phyloP scores from a whole-genome alignment of 2,113 vertebrate genomes.

The Nannospalax galili region DNA sequence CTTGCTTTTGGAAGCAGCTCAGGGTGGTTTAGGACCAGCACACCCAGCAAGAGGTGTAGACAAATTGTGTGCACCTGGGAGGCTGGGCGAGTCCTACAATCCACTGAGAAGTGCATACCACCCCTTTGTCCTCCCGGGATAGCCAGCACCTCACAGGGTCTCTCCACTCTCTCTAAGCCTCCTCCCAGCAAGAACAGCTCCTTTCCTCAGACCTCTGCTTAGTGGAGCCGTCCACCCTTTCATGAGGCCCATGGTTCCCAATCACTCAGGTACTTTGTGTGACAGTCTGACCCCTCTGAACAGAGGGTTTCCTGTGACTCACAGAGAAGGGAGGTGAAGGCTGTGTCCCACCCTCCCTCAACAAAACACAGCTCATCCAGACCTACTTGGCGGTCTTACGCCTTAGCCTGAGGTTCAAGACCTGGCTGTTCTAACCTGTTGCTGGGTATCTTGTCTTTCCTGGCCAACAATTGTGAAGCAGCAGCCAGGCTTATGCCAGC shows the following conservation, averaged over 20 bases:
- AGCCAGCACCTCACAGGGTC: background rate
- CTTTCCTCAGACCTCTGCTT: too few species aligned
- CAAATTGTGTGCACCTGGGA: background rate
- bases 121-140: background rate
- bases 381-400: fast-evolving
- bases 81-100: background rate
- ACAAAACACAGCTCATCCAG: background rate
- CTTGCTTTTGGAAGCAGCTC: background rate
- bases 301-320: fast-evolving
- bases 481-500: background rate
- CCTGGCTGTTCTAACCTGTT: fast-evolving
- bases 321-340: background rate
- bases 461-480: fast-evolving
- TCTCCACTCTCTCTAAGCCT: too few species aligned
- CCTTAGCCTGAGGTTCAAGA: background rate
- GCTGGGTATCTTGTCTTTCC: background rate
- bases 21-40: background rate
- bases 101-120: background rate
- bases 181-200: too few species aligned
- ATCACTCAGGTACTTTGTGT: fast-evolving
- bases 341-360: fast-evolving
- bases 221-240: fast-evolving
- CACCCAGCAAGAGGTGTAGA: background rate
- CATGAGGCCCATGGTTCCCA: background rate
- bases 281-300: background rate